phyloP scores from a whole-genome alignment of 2,113 vertebrate genomes.

The Rhea americana region DNA sequence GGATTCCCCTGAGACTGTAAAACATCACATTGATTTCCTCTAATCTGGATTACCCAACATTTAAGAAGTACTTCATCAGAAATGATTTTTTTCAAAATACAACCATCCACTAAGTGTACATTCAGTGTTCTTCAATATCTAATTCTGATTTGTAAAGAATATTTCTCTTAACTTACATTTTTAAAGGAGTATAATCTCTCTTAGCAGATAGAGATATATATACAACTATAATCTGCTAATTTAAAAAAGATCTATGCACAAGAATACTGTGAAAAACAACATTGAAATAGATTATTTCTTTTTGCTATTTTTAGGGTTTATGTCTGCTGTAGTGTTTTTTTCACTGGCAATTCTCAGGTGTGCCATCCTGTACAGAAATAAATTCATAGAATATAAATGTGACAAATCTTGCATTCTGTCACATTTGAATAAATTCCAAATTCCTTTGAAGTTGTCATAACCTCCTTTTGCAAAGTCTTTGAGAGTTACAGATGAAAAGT shows the following conservation, averaged over 20 bases:
- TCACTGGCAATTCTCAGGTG: neutral
- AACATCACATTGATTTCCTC: neutral
- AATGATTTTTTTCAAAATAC: neutral
- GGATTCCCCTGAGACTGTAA: neutral
- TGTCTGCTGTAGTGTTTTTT: neutral
- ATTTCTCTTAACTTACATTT: neutral
- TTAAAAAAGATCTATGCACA: neutral
- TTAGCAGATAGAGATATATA: neutral
- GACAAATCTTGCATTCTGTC: constrained; percentile 4
- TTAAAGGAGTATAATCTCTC: neutral
- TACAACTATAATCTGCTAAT: neutral
- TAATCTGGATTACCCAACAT: neutral
- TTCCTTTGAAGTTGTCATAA: constrained; percentile 17
- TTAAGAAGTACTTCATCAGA: neutral
- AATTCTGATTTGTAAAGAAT: neutral
- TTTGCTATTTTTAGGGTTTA: neutral
- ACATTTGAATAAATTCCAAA: constrained; percentile 12
- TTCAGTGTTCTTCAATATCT: neutral
- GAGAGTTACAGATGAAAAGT: neutral
- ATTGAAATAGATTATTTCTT: neutral
- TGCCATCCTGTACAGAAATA: neutral
- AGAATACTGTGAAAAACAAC: neutral
- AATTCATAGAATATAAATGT: constrained; percentile 10
- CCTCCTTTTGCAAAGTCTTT: constrained; percentile 17
- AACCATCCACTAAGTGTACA: neutral